phyloP scores from a whole-genome alignment of 2,888 invertebrate genomes.

The Nymphalis c-album region DNA sequence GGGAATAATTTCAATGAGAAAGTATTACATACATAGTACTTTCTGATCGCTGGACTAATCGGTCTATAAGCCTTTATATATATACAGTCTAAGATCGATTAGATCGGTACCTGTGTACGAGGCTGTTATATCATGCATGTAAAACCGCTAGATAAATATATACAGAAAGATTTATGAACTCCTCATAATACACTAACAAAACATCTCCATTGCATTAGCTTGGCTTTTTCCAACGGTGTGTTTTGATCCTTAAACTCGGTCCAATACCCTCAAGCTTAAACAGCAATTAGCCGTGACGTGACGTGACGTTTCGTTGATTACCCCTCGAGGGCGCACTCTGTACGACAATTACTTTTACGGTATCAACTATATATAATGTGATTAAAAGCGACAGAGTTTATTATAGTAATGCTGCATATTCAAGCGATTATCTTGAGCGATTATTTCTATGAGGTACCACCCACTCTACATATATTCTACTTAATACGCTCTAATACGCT shows the following conservation, averaged over 20 bases:
- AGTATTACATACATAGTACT: no score
- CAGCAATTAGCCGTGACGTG: slow-evolving; percentile 17
- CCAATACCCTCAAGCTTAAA: slow-evolving; percentile 8
- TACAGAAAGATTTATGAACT: neutral
- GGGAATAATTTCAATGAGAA: no score
- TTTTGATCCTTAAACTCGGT: neutral
- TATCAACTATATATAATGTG: neutral
- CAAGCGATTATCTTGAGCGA: no score
- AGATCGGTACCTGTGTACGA: no score
- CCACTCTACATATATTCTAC: no score
- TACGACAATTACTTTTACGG: slow-evolving; percentile 2
- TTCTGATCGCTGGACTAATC: no score
- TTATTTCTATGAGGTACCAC: no score
- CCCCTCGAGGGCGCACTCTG: neutral
- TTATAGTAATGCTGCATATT: no score
- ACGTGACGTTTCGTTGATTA: slow-evolving; percentile 18
- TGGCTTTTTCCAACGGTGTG: neutral
- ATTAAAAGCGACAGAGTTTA: neutral
- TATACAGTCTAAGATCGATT: no score
- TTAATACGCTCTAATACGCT: no score
- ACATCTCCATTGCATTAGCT: neutral
- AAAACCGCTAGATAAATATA: neutral
- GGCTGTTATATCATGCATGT: no score
- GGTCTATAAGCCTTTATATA: no score
- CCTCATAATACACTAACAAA: neutral